Percentiles rank a stretch among this genome's conserved stretches.
These are phyloP conservation scores for Cryptophagus acutangulus DNA, from an alignment of 2,888 invertebrate species.

Conservation along the genomic window DNA sequence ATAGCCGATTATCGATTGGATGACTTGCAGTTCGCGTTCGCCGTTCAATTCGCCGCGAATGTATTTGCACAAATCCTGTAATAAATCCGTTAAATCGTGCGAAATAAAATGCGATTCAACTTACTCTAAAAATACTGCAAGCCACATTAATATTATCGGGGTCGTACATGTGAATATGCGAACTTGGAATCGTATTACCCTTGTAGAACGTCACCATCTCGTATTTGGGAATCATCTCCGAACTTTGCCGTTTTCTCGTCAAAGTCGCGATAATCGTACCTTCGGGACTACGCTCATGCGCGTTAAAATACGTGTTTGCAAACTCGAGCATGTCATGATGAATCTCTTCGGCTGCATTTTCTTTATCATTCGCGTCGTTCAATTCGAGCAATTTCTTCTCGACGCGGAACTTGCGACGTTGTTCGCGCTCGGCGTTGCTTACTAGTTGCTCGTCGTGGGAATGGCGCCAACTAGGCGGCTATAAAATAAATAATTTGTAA, in stretches of 20 bases:
- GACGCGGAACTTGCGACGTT: conserved; percentile 76
- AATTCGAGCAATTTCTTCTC: conserved; percentile 82
- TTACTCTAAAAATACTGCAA: conserved; percentile 84
- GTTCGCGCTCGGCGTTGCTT: conserved; percentile 63
- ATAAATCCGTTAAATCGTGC: conserved; percentile 13
- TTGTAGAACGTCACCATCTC: conserved; percentile 91
- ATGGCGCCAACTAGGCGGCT: conserved; percentile 44
- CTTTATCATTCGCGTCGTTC: conserved; percentile 60
- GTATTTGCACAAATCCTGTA: conserved; percentile 83
- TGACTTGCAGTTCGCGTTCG: conserved; percentile 75
- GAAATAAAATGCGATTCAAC: conserved; percentile 30
- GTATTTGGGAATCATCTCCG: conserved; percentile 79
- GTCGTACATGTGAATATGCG: conserved; percentile 92
- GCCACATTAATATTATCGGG: conserved; percentile 89
- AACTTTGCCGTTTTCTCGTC: conserved; percentile 71
- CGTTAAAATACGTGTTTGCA: conserved; percentile 90
- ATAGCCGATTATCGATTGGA: conserved; percentile 78
- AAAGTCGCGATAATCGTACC: conserved; percentile 84
- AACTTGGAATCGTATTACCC: conserved; percentile 82
- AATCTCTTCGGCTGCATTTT: conserved; percentile 51
- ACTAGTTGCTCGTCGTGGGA: conserved; percentile 31
- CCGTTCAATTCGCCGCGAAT: conserved; percentile 82
- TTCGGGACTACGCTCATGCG: conserved; percentile 80
- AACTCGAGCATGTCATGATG: conserved; percentile 85
- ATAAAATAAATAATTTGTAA: conserved; percentile 12